These are phyloP conservation scores for Drosophila testacea DNA, from an alignment of 2,888 invertebrate species.

Conservation along the genomic window DNA sequence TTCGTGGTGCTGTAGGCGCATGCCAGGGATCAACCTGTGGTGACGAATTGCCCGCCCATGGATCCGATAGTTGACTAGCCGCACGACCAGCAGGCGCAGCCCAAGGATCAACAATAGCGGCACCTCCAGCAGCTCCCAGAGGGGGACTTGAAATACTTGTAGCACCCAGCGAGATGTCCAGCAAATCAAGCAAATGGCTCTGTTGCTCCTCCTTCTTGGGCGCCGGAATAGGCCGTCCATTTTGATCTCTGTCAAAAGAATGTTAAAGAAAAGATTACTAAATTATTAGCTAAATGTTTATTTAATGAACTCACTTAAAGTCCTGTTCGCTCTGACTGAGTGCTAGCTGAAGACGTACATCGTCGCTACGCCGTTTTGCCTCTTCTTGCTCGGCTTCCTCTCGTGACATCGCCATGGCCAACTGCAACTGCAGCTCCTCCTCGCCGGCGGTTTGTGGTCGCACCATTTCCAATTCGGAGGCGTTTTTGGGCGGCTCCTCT, in stretches of 20 bases:
- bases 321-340: conserved; percentile 97
- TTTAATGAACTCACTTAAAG: conserved; percentile 89
- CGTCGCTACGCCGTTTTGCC: conserved; percentile 96
- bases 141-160: conserved; percentile 86
- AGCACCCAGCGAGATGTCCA: conserved; percentile 92
- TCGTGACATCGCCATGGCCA: conserved; percentile 98
- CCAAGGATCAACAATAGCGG: conserved; percentile 90
- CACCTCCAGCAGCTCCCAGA: conserved; percentile 81
- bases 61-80: conserved; percentile 85
- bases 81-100: conserved; percentile 86
- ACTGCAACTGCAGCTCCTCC: conserved; percentile 98
- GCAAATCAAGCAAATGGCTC: conserved; percentile 92
- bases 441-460: conserved; percentile 98
- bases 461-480: conserved; percentile 94
- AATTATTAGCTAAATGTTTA: not conserved
- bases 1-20: conserved; percentile 71
- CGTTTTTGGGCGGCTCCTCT: conserved; percentile 83
- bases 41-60: conserved; percentile 84
- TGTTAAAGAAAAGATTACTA: not conserved
- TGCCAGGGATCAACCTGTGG: conserved; percentile 85
- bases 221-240: conserved; percentile 60
- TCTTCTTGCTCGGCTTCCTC: conserved; percentile 99
- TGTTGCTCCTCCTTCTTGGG: conserved; percentile 84
- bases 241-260: conserved; percentile 45
- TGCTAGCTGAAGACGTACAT: conserved; percentile 97